Evolutionary conservation across 2,888 invertebrate genomes (phyloP).

Genomic region (Stramonita haemastoma): DNA sequence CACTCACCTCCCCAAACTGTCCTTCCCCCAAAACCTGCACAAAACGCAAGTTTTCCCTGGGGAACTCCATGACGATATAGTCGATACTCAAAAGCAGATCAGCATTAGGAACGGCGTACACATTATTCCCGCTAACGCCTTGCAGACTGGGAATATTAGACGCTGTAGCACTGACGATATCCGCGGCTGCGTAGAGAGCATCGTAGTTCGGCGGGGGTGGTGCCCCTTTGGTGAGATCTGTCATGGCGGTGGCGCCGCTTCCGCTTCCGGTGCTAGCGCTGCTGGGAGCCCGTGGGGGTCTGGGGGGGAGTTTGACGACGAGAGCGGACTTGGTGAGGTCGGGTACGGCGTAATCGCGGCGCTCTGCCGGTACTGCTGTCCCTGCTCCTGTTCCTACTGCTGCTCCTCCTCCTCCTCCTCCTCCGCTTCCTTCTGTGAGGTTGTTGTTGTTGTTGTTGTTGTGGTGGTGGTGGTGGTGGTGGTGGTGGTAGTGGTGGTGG

Average conservation of each 20-base stretch:
- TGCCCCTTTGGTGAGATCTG: neutral
- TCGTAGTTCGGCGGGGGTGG: constrained; percentile 68
- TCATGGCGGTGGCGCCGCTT: neutral
- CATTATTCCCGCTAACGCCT: constrained; percentile 77
- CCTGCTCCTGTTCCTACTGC: neutral
- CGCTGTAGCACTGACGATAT: constrained; percentile 67
- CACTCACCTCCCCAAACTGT: constrained; percentile 88
- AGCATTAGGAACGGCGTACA: constrained; percentile 80
- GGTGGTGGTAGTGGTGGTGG: too few relatives aligned
- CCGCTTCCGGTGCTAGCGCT: constrained; percentile 51
- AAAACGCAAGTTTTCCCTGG: constrained; percentile 89
- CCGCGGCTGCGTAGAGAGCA: constrained; percentile 70
- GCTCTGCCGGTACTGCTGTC: neutral
- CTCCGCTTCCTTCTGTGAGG: too few relatives aligned
- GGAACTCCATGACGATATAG: constrained; percentile 86
- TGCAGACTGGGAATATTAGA: constrained; percentile 71
- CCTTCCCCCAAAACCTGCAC: constrained; percentile 92
- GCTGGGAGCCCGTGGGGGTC: constrained; percentile 60
- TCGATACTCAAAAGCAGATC: constrained; percentile 72
- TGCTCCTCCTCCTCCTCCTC: too few relatives aligned
- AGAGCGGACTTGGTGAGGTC: constrained; percentile 74
- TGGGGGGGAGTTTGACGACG: constrained; percentile 61
- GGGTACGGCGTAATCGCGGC: constrained; percentile 75
- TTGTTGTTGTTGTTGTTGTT: too few relatives aligned
- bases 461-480: too few relatives aligned